Percentiles rank a stretch among this genome's conserved stretches.
phyloP scores from a whole-genome alignment of 2,797 vertebrate species.

The Rhinatrema bivittatum region DNA sequence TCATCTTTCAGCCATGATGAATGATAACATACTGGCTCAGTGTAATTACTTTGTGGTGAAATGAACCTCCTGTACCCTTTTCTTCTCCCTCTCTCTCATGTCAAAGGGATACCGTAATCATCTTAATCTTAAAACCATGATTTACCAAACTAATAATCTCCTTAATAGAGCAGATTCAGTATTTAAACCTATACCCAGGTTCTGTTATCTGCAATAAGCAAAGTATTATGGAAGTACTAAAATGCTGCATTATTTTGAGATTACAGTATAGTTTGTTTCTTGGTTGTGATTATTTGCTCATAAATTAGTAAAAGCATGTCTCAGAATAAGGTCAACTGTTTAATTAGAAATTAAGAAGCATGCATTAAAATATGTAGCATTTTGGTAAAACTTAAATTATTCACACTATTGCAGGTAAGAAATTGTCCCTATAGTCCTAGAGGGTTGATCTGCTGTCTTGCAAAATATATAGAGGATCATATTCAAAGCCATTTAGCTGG shows the following conservation, averaged over 20 bases:
- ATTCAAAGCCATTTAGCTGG: no score
- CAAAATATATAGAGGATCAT: no score
- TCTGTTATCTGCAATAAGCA: slow-evolving; percentile 16
- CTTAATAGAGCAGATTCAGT: slow-evolving; percentile 26
- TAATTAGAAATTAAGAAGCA: no score
- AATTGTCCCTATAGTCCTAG: no score
- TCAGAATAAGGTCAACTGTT: no score
- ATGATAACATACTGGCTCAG: slow-evolving; percentile 70
- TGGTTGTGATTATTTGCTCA: slow-evolving; percentile 29
- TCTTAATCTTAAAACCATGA: slow-evolving; percentile 50
- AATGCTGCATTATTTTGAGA: slow-evolving; percentile 1
- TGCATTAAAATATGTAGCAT: no score
- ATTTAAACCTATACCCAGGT: not conserved
- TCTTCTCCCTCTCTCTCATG: slow-evolving; percentile 22
- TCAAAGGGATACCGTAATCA: slow-evolving; percentile 33
- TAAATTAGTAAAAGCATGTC: no score
- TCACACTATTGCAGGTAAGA: no score
- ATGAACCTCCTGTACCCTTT: slow-evolving; percentile 64
- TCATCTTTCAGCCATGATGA: slow-evolving; percentile 86
- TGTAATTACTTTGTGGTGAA: slow-evolving; percentile 94
- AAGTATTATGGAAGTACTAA: slow-evolving; percentile 5
- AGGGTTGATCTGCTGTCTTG: no score
- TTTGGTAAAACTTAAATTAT: no score
- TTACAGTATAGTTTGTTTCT: not conserved
- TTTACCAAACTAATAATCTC: slow-evolving; percentile 54